Evolutionary conservation across 2,888 invertebrate species (phyloP).

Genomic region (Unio pictorum): DNA sequence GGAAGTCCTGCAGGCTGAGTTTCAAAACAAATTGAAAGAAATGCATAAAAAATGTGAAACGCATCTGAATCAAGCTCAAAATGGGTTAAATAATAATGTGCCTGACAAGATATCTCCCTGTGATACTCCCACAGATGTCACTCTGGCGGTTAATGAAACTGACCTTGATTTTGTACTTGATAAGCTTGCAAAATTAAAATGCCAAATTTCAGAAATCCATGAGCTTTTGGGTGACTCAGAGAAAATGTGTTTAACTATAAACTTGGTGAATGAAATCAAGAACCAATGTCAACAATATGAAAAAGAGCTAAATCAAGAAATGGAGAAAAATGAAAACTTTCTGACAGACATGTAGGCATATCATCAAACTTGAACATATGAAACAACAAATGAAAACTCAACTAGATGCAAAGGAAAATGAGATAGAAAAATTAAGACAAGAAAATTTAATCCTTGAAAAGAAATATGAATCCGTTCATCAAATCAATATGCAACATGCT

Average conservation of each 20-base stretch:
- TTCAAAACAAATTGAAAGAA: slow-evolving; percentile 29
- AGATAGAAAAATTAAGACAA: slow-evolving; percentile 29
- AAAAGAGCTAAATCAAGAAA: slow-evolving; percentile 33
- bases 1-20: slow-evolving; percentile 15
- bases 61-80: no score
- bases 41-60: slow-evolving; percentile 20
- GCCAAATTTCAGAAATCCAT: slow-evolving; percentile 36
- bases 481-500: slow-evolving; percentile 33
- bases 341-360: slow-evolving; percentile 41
- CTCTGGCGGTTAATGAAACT: slow-evolving; percentile 1
- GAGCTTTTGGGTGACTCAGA: slow-evolving; percentile 42
- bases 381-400: slow-evolving; percentile 32
- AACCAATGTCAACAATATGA: slow-evolving; percentile 22
- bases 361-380: slow-evolving; percentile 42
- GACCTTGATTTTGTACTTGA: slow-evolving; percentile 1
- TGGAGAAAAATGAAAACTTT: slow-evolving; percentile 37
- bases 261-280: slow-evolving; percentile 33
- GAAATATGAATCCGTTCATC: slow-evolving; percentile 30
- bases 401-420: slow-evolving; percentile 21
- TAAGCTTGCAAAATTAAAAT: slow-evolving; percentile 24
- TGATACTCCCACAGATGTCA: not conserved
- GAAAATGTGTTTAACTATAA: slow-evolving; percentile 27
- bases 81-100: no score
- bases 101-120: not conserved
- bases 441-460: slow-evolving; percentile 29